phyloP scores from a whole-genome alignment of 2,113 vertebrate species.

The Piprites chloris region DNA sequence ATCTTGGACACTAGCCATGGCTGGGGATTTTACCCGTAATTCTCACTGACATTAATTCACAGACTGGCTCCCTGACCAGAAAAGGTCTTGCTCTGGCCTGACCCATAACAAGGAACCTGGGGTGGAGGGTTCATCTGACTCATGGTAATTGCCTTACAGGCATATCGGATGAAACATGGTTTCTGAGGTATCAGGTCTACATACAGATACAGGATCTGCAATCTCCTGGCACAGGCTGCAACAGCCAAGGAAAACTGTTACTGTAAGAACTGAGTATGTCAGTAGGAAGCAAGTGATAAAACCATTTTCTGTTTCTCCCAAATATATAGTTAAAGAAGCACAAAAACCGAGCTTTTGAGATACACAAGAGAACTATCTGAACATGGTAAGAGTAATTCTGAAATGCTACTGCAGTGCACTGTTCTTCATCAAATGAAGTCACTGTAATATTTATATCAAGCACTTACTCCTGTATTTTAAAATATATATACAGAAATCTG shows the following conservation, averaged over 20 bases:
- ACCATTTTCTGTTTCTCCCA: neutral
- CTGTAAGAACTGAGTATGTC: neutral
- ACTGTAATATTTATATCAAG: neutral
- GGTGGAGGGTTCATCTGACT: constrained; percentile 38
- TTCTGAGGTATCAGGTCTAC: neutral
- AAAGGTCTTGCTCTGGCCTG: constrained; percentile 32
- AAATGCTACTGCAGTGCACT: neutral
- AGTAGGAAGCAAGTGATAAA: constrained; percentile 6
- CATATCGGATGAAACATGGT: neutral
- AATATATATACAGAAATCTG: neutral
- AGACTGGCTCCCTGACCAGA: constrained; percentile 43
- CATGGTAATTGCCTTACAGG: constrained; percentile 28
- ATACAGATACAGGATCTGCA: neutral
- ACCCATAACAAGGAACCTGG: constrained; percentile 13
- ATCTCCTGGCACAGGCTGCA: neutral
- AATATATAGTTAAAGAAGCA: neutral
- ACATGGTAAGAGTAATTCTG: neutral
- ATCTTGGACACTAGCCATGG: constrained; percentile 11
- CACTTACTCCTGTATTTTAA: neutral
- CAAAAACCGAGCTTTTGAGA: neutral
- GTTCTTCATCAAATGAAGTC: neutral
- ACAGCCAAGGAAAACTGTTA: neutral
- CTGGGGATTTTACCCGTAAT: constrained; percentile 54
- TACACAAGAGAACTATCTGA: neutral
- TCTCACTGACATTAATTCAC: constrained; percentile 50